phyloP scores from a whole-genome alignment of 2,888 invertebrate species.

The Asteroscopus sphinx region DNA sequence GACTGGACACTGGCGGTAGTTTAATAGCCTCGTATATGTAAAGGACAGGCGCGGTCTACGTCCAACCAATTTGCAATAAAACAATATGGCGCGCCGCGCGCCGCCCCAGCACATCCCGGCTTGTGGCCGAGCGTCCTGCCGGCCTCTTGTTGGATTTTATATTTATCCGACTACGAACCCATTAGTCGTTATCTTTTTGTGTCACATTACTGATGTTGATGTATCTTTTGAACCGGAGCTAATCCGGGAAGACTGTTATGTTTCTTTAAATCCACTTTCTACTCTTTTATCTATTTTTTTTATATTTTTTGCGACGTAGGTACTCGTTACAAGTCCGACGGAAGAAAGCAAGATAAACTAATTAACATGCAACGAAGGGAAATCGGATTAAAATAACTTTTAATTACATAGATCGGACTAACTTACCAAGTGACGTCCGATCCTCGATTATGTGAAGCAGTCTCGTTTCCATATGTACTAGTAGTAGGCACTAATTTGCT shows the following conservation, averaged over 20 bases:
- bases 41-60: constrained; percentile 87
- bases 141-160: constrained; percentile 72
- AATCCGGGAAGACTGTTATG: constrained; percentile 62
- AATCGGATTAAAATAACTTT: constrained; percentile 75
- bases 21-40: constrained; percentile 89
- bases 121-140: constrained; percentile 68
- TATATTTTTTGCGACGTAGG: constrained; percentile 41
- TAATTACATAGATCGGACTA: too few species aligned
- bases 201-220: constrained; percentile 70
- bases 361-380: constrained; percentile 68
- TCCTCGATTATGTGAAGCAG: too few species aligned
- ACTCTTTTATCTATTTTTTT: constrained; percentile 46
- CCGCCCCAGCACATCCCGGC: constrained; percentile 72
- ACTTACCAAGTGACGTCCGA: too few species aligned
- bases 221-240: constrained; percentile 68
- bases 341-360: constrained; percentile 65
- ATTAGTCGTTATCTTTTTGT: constrained; percentile 77
- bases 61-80: constrained; percentile 90
- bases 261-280: constrained; percentile 54
- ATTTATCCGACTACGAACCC: constrained; percentile 70
- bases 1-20: constrained; percentile 85
- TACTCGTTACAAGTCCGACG: constrained; percentile 49
- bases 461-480: too few species aligned
- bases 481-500: too few species aligned
- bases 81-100: constrained; percentile 84